Evolutionary conservation across 1,140 invertebrate species (phyloP), one percentile per base, ranked within the genome.

Genomic region (Brachionus koreanus): DNA sequence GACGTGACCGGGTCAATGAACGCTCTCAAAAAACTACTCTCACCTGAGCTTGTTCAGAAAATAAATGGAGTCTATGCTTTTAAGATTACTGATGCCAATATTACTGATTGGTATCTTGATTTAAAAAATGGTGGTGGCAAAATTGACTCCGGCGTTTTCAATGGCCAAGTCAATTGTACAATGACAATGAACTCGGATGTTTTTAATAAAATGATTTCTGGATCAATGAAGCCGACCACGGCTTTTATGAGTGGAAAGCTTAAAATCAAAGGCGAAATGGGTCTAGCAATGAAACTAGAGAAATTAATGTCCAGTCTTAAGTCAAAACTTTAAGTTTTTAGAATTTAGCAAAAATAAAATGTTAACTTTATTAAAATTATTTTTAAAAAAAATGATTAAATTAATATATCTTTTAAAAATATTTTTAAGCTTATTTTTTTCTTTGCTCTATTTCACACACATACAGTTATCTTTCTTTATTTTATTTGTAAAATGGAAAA

Each of bases 191-290:
- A 94, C 85, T 87, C 87, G 33, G 87, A 87, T 42, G 88, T 90
- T 83, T 91, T 92, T 84, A 83, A 87, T 3, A 90, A 90, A 77
- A 90, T 92, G 88, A 91, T 91, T 84, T 84, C 83, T 82, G 93
- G 94, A 35, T 93, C 95, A 90, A 85, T 97, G 83, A 97, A 96
- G 87, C 92, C 96, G 9, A 92, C 94, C 0, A 91, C 92, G 25
- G 96, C 96, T 9, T 97, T 97, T 87, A 97, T 98, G 95, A 92
- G 92, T 85, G 97, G 97, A 35, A 98, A 98, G 89, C 89, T 99
- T 61, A 97, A 97, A 89, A 94, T 99, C 82, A 92, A 91, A 84
- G 97, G 97, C 0, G 95, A 97, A 86, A 90, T 98, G 85, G 93
- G 93, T 84, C 94, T 96, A 86, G 97, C 96, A 1, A 95, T 98